Percentiles rank a stretch among this genome's conserved stretches.
phyloP scores from a whole-genome alignment of 2,113 vertebrate genomes.

The Oncorhynchus gorbuscha region DNA sequence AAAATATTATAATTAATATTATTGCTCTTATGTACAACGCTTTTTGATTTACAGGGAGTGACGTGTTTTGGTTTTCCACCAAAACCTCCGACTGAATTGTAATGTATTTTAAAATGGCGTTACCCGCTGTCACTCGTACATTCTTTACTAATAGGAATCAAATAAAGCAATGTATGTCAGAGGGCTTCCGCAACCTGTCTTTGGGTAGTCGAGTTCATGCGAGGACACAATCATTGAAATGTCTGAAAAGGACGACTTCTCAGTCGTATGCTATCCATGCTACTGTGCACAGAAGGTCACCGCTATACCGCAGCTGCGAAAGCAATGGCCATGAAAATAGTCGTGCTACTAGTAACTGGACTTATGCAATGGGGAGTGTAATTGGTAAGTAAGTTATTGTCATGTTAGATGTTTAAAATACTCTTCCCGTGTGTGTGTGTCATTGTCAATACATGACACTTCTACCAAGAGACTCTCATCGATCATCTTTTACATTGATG shows the following conservation, averaged over 20 bases:
- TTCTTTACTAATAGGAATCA: not conserved
- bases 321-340: not conserved
- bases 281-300: conserved; percentile 31
- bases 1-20: too few species aligned
- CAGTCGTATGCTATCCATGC: not conserved
- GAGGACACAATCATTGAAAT: not conserved
- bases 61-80: too few species aligned
- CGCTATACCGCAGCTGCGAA: not conserved
- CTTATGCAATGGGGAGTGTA: conserved; percentile 12
- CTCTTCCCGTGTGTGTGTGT: not conserved
- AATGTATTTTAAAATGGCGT: conserved; percentile 36
- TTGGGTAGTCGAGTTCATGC: not conserved
- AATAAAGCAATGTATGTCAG: not conserved
- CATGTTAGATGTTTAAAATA: not conserved
- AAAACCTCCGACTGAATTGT: too few species aligned
- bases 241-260: not conserved
- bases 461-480: not conserved
- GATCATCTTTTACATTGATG: not conserved
- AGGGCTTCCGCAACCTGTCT: not conserved
- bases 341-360: not conserved
- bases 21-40: too few species aligned
- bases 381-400: conserved; percentile 29
- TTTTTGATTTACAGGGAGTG: too few species aligned
- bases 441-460: not conserved
- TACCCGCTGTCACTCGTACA: conserved; percentile 20